A percentile compares a stretch with the other conserved stretches of the same genome.
Conservation (phyloP, 2,888 invertebrate species). For the Incurvaria masculella region DNA sequence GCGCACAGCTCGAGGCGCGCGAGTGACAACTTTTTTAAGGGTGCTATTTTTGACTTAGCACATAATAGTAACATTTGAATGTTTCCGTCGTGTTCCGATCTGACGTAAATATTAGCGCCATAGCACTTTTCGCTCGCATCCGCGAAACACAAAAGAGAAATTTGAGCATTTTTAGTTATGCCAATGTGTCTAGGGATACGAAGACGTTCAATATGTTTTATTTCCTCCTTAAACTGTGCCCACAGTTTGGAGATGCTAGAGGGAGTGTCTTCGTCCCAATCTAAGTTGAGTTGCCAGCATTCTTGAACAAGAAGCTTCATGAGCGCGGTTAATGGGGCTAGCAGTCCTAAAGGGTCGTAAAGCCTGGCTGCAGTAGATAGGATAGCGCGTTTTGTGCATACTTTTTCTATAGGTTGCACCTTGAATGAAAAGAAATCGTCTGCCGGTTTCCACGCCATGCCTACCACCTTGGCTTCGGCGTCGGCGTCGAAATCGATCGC, state of each 20-base stretch:
- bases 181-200: conserved; percentile 2
- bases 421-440: conserved; percentile 2
- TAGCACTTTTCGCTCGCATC: conserved; percentile 3
- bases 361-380: neutral
- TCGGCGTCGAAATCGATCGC: neutral
- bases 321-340: neutral
- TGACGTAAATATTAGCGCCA: conserved; percentile 4
- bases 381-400: conserved; percentile 5
- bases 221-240: neutral
- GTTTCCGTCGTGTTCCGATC: too few relatives aligned
- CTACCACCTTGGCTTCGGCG: conserved; percentile 1
- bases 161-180: neutral
- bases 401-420: neutral
- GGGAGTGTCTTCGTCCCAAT: conserved; percentile 2
- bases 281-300: conserved; percentile 1
- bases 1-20: too few relatives aligned
- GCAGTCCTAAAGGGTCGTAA: conserved; percentile 1
- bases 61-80: too few relatives aligned
- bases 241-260: neutral
- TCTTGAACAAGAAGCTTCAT: conserved; percentile 4
- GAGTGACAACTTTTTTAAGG: too few relatives aligned
- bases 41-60: too few relatives aligned
- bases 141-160: conserved; percentile 2
- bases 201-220: neutral
- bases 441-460: conserved; percentile 1